phyloP scores from a whole-genome alignment of 2,113 vertebrate genomes.

The Neodon shergylaensis region DNA sequence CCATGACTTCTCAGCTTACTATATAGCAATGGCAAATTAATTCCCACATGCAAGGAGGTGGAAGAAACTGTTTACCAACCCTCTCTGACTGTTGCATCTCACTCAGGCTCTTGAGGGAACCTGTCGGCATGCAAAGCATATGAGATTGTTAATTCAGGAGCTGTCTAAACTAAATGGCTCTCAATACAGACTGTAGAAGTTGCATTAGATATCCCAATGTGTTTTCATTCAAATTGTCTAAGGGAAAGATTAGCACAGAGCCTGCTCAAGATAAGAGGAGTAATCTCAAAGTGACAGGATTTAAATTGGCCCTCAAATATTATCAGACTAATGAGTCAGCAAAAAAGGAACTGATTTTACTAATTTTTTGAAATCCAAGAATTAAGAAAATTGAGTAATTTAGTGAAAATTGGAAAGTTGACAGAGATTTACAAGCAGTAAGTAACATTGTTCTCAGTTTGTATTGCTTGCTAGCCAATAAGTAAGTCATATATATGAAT shows the following conservation, averaged over 20 bases:
- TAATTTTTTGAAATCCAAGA: neutral
- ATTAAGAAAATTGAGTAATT: neutral
- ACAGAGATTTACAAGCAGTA: slow-evolving; percentile 26
- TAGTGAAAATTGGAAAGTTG: slow-evolving; percentile 9
- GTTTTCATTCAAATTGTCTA: neutral
- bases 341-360: neutral
- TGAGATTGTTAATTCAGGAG: neutral
- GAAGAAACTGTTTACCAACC: neutral
- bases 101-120: neutral
- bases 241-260: neutral
- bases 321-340: neutral
- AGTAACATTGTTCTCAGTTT: neutral
- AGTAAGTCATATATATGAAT: neutral
- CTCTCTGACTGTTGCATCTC: neutral
- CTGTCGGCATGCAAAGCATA: neutral
- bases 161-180: neutral
- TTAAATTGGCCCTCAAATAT: neutral
- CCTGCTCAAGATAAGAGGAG: neutral
- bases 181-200: neutral
- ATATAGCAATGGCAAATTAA: neutral
- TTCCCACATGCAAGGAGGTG: neutral
- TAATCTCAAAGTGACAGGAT: neutral
- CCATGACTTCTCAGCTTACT: neutral
- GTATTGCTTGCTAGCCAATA: neutral
- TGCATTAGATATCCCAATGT: neutral